Conservation (phyloP, 2,888 invertebrate genomes). For the Augochlorella aurata region DNA sequence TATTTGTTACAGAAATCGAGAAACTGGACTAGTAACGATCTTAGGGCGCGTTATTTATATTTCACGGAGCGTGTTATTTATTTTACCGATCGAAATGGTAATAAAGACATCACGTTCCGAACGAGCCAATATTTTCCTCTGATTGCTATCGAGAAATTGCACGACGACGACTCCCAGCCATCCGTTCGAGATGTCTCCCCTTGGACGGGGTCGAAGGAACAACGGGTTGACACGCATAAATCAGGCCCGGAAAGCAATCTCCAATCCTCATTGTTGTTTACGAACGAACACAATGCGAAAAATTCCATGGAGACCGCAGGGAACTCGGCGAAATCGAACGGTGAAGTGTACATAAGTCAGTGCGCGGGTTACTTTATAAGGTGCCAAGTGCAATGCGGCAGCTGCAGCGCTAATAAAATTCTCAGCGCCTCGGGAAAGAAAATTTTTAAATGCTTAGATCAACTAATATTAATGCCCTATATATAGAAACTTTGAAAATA, state of each 20-base stretch:
- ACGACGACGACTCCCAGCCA: neutral
- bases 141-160: neutral
- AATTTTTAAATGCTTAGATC: no score
- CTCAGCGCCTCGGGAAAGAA: no score
- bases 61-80: neutral
- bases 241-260: slow-evolving; percentile 17
- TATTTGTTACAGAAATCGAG: neutral
- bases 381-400: neutral
- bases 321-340: neutral
- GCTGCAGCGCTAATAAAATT: neutral
- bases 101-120: neutral
- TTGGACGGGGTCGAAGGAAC: neutral
- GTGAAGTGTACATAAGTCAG: neutral
- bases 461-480: no score
- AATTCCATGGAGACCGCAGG: neutral
- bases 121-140: neutral
- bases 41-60: neutral
- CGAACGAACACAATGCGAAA: slow-evolving; percentile 8
- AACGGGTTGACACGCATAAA: slow-evolving; percentile 23
- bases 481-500: no score
- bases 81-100: neutral
- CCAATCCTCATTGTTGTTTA: slow-evolving; percentile 1
- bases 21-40: neutral
- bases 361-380: neutral
- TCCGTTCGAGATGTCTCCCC: neutral